Evolutionary conservation across 23 tunicate genomes (phyloP).

Genomic region (Pegea sp.): DNA sequence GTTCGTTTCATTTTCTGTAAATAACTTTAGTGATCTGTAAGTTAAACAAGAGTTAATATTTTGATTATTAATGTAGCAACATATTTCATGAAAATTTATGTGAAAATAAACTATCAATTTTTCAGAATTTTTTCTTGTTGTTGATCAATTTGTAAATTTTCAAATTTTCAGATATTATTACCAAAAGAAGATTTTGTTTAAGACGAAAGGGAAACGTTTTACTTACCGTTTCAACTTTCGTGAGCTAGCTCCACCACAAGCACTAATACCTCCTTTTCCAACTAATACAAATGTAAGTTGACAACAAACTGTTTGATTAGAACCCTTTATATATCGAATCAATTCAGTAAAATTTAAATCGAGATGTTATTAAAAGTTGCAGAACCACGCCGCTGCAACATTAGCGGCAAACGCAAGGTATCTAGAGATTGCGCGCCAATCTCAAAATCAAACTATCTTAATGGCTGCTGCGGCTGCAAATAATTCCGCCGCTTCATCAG

Average conservation of each 20-base stretch:
- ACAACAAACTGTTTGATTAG: not conserved
- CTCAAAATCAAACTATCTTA: too few species aligned
- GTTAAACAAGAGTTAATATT: too few species aligned
- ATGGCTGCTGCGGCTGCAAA: not conserved
- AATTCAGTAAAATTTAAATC: not conserved
- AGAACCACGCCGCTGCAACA: too few species aligned
- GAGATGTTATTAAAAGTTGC: too few species aligned
- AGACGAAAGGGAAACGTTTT: conserved; percentile 98
- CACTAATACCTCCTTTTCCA: conserved; percentile 49
- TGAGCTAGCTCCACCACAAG: conserved; percentile 79
- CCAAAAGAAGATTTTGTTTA: conserved; percentile 91
- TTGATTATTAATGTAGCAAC: too few species aligned
- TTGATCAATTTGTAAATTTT: not conserved
- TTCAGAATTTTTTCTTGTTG: not conserved
- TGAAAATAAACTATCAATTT: too few species aligned
- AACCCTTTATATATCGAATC: not conserved
- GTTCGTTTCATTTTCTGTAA: too few species aligned
- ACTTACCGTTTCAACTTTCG: conserved; percentile 98
- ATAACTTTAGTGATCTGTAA: too few species aligned
- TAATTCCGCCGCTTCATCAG: not conserved
- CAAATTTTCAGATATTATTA: conserved; percentile 53
- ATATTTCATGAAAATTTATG: too few species aligned
- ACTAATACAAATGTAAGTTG: conserved; percentile 6
- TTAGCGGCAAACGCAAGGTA: not conserved
- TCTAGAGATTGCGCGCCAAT: not conserved